Conservation (phyloP, 2,113 vertebrate genomes). For the Condylura cristata region DNA sequence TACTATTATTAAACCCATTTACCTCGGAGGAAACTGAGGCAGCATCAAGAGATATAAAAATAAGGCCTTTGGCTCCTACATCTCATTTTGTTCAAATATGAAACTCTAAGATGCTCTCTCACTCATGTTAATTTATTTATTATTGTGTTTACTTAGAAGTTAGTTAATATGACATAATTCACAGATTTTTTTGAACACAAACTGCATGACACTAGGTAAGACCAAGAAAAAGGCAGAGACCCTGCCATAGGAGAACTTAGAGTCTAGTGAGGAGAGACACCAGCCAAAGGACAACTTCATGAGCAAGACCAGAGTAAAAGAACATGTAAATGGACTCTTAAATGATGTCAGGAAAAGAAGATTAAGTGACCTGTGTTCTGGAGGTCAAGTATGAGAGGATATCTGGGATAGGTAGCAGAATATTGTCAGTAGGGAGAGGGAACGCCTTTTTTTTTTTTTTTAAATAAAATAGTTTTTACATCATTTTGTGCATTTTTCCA, state of each 20-base stretch:
- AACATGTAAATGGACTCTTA: neutral
- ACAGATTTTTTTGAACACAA: neutral
- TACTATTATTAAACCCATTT: neutral
- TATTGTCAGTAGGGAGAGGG: neutral
- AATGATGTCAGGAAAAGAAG: too few relatives aligned
- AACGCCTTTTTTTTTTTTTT: too few relatives aligned
- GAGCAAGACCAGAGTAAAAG: neutral
- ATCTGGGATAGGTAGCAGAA: neutral
- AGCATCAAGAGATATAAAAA: neutral
- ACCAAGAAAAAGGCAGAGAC: neutral
- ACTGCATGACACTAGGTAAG: neutral
- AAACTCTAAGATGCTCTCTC: neutral
- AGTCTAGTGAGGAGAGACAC: neutral
- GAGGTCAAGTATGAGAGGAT: neutral
- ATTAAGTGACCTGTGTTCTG: too few relatives aligned
- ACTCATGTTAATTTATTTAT: neutral
- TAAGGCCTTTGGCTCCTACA: neutral
- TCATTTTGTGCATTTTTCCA: too few relatives aligned
- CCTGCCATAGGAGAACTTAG: neutral
- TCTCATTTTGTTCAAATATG: neutral
- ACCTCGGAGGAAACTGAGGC: neutral
- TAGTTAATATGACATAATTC: neutral
- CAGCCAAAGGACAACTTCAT: neutral
- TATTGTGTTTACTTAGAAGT: neutral
- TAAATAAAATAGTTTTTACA: too few relatives aligned